Base-by-base conservation (phyloP, 2,888 invertebrate genomes). In the Lasioglossum pauxillum region DNA sequence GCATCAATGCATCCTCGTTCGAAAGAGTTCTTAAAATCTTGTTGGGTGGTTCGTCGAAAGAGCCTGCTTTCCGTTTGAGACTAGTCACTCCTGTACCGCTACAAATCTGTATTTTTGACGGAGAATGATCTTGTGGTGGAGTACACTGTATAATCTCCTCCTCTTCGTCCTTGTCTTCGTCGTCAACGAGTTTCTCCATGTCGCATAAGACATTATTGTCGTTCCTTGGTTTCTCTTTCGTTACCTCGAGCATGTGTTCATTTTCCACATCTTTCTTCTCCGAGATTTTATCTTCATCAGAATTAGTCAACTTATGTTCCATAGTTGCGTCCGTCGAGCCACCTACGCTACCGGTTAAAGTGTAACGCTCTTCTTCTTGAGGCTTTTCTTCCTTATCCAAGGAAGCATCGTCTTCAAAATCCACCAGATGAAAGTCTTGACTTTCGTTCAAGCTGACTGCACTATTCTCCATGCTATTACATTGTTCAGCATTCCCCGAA, bases 371-470 rank as follows among this genome's bases (percentile, higher is more conserved):
- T 16, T 14, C 31, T 41, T 81, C 71, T 23, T 23, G 19, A 2
- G 27, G 8, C 23, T 75, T 79, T 35, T 27, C 67, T 53, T 86
- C 77, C 41, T 79, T 80, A 44, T 46, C 46, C 0, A 1, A 46
- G 19, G 53, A n/a, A 35, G 82, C 82, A 1, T 88, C 86, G 7
- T 90, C 93, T 1, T 83, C 90, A 4, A 80, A 78, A 75, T 90
- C 93, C 1, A 94, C 35, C 0, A 93, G 84, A 41, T 80, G 89
- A 85, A 93, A 93, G 84, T 93, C 93, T 84, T 93, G 94, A 72
- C 93, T 93, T 71, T 93, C 93, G 12, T 85, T 86, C 7, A 89
- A 35, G 7, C 79, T 67, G 0, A 0, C 23, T 72, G 77, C 80
- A 0, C 77, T 80, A 27, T 69, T 72, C 10, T 4, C 44, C 38